Evolutionary conservation across 2,113 vertebrate genomes (phyloP).

Genomic region (Sceloporus undulatus): DNA sequence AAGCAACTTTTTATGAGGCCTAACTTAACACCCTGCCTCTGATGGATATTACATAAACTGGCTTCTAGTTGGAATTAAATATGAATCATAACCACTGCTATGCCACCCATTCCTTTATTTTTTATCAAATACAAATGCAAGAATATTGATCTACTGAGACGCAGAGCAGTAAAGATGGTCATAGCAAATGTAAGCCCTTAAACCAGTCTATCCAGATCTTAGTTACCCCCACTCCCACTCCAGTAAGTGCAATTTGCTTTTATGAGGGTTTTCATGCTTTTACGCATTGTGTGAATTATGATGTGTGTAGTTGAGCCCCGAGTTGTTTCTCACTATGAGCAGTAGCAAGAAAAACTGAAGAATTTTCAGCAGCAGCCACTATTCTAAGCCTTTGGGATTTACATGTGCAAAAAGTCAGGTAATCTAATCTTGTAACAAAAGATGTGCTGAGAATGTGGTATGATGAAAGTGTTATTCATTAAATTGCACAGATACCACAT

Average conservation of each 20-base stretch:
- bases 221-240: too few relatives aligned
- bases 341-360: not conserved
- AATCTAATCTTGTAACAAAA: conserved; percentile 12
- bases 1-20: too few relatives aligned
- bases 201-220: not conserved
- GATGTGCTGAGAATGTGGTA: conserved; percentile 35
- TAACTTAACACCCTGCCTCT: too few relatives aligned
- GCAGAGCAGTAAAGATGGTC: too few relatives aligned
- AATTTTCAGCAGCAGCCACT: not conserved
- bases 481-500: conserved; percentile 43
- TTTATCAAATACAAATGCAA: too few relatives aligned
- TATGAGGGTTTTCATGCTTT: too few relatives aligned
- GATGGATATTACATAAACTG: too few relatives aligned
- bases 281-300: not conserved
- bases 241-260: not conserved
- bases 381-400: not conserved
- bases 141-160: too few relatives aligned
- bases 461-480: conserved; percentile 26
- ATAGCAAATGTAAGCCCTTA: not conserved
- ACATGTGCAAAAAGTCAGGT: conserved; percentile 30
- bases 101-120: too few relatives aligned
- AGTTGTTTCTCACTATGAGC: not conserved
- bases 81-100: too few relatives aligned
- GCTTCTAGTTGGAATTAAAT: too few relatives aligned
- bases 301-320: not conserved